Conservation (phyloP, 2,113 vertebrate species). For the Burhinus oedicnemus region DNA sequence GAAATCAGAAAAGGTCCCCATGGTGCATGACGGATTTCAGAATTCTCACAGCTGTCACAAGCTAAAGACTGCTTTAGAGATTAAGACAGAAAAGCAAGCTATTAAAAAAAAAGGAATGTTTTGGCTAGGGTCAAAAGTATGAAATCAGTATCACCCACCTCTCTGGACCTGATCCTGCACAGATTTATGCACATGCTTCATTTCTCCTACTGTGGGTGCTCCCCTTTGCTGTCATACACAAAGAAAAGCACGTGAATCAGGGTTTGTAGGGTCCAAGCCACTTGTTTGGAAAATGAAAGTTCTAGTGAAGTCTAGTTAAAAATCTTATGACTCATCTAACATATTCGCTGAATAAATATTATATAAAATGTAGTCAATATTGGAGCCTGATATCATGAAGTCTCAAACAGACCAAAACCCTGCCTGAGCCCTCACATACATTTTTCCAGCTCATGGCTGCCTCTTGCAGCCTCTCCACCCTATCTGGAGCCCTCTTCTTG, state of each 20-base stretch:
- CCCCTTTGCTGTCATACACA: accelerated
- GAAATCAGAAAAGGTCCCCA: constrained; percentile 35
- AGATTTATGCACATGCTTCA: background rate
- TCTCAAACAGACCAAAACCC: background rate
- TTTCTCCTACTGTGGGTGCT: background rate
- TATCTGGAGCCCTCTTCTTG: background rate
- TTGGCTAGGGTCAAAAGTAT: background rate
- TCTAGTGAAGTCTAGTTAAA: background rate
- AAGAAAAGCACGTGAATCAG: background rate
- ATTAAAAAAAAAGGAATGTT: background rate
- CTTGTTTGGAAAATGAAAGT: constrained; percentile 1
- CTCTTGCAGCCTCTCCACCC: background rate
- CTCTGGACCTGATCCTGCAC: background rate
- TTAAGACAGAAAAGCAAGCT: constrained; percentile 14
- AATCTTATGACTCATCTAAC: background rate
- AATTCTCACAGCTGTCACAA: constrained; percentile 55
- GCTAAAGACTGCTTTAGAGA: constrained; percentile 53
- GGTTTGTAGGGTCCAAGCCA: background rate
- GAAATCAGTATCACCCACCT: background rate
- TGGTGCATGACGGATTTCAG: constrained; percentile 10
- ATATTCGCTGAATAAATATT: background rate
- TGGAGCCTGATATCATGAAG: background rate
- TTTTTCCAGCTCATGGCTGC: background rate
- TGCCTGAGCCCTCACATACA: background rate
- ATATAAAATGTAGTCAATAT: background rate